These are phyloP conservation scores for Paramormyrops hopkinsi DNA, from an alignment of 2,797 vertebrate species.

Conservation along the genomic window DNA sequence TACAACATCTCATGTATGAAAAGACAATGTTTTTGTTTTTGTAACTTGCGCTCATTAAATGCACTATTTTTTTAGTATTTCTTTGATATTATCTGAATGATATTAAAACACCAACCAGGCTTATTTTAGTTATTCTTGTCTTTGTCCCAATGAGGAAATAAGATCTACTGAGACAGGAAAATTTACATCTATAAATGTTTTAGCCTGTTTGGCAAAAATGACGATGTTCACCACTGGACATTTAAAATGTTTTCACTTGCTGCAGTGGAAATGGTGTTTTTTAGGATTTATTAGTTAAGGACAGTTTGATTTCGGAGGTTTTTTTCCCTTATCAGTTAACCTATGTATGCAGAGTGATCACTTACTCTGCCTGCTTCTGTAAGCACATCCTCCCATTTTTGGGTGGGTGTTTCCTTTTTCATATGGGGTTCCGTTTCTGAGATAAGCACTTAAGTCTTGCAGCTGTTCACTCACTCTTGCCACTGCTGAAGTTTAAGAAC, in stretches of 20 bases:
- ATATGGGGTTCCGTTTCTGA: background rate
- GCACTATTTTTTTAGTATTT: slow-evolving; percentile 14
- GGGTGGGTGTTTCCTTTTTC: background rate
- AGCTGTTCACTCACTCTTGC: background rate
- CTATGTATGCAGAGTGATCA: background rate
- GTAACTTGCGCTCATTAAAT: background rate
- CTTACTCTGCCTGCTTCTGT: background rate
- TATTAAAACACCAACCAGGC: background rate
- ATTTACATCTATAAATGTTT: background rate
- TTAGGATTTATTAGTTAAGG: background rate
- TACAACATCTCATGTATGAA: background rate
- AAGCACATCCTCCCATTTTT: background rate
- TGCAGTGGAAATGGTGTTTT: background rate
- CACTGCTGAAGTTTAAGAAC: background rate
- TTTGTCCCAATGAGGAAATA: background rate
- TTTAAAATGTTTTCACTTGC: background rate
- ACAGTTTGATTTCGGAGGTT: background rate
- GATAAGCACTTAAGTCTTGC: background rate
- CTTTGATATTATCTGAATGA: background rate
- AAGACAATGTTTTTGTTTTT: background rate
- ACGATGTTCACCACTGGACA: background rate
- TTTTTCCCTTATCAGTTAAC: background rate
- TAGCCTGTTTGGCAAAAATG: background rate
- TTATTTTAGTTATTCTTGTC: background rate
- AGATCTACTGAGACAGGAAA: background rate